phyloP scores from a whole-genome alignment of 2,888 invertebrate species.

The Ernsta delagoae region DNA sequence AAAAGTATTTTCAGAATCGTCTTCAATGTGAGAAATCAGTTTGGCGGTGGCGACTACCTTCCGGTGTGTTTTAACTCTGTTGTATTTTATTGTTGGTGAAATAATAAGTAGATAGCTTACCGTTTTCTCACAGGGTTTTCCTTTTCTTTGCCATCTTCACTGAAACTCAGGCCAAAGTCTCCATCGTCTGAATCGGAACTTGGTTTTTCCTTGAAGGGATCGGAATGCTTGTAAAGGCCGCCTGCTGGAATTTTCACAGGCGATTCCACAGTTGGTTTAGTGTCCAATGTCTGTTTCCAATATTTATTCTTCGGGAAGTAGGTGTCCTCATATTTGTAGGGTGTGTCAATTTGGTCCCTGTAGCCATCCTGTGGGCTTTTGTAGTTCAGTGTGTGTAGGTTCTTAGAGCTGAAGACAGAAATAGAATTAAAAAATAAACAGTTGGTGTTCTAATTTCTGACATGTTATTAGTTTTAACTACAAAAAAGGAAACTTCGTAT shows the following conservation, averaged over 20 bases:
- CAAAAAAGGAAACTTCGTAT: no score
- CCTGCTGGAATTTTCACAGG: conserved; percentile 64
- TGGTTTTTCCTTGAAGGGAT: conserved; percentile 63
- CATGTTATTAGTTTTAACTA: no score
- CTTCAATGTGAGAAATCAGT: no score
- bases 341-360: conserved; percentile 43
- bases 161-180: conserved; percentile 55
- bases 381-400: conserved; percentile 50
- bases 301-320: conserved; percentile 51
- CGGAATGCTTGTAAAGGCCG: conserved; percentile 64
- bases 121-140: conserved; percentile 58
- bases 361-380: conserved; percentile 53
- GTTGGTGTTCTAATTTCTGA: neutral
- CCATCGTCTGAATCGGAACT: conserved; percentile 48
- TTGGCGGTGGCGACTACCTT: no score
- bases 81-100: no score
- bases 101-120: conserved; percentile 46
- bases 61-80: no score
- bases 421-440: no score
- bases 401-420: conserved; percentile 52
- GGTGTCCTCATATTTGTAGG: conserved; percentile 62
- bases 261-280: conserved; percentile 61
- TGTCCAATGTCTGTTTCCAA: conserved; percentile 57
- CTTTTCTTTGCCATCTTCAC: conserved; percentile 54
- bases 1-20: no score